Evolutionary conservation across 2,113 vertebrate genomes (phyloP), one percentile per base, ranked within the genome.

Genomic region (Ictidomys tridecemlineatus): DNA sequence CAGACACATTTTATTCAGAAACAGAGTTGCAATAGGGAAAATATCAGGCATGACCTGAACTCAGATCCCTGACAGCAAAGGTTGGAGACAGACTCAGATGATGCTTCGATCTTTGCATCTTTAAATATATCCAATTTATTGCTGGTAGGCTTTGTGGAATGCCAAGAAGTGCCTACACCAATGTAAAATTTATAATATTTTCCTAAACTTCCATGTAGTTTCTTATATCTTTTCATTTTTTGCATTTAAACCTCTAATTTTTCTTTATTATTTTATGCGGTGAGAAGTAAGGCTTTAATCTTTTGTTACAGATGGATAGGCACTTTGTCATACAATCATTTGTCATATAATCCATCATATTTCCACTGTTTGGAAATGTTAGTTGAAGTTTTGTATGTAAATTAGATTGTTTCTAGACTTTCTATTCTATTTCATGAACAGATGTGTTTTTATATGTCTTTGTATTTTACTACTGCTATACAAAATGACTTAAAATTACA

Each of bases 231-330:
- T 85, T 14, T 77, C 16, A 12, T 45, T 85, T 77, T 92, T 83
- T 28, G 65, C 42, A 74, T 83, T 42, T 80, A 72, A 63, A 80
- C 67, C 24, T 61, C 65, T 80, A 72, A 93, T 80, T 83, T 94
- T 94, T 53, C 61, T 65, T 63, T 74, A 39, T 67, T 90, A 51
- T 92, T n/a, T 92, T 61, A 84, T 37, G 32, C 48, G 16, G 53
- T 30, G 17, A 53, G 34, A 72, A 30, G 20, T 82, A 63, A 92
- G 34, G 61, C 65, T 76, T 84, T 74, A 74, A 65, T 76, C 8
- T 39, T 73, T 67, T 78, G 78, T 91, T 73, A 37, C 53, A 82
- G 58, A 30, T 76, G 34, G 58, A 83, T 73, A 73, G 53, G 63
- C 42, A 53, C 7, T 45, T 85, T 85, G 80, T 85, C 70, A 76